A percentile compares a stretch with the other conserved stretches of the same genome.
These are phyloP conservation scores for Rhagium mordax DNA, from an alignment of 2,888 invertebrate species.

Conservation along the genomic window DNA sequence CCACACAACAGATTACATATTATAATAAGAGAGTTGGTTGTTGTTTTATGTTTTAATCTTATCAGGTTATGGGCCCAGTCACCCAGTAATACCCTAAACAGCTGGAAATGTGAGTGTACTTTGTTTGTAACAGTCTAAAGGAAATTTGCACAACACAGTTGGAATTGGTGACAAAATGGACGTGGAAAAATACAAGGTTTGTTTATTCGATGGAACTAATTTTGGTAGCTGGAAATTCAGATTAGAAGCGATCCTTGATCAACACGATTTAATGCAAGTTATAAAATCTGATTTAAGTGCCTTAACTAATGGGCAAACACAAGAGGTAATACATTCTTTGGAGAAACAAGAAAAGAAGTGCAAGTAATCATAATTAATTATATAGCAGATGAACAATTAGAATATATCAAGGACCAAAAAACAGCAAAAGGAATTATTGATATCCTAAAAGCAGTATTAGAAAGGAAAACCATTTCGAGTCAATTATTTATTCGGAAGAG, in stretches of 20 bases:
- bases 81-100: too few relatives aligned
- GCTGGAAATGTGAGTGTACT: too few relatives aligned
- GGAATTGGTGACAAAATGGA: background rate
- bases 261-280: background rate
- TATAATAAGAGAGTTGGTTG: too few relatives aligned
- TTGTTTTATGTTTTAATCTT: too few relatives aligned
- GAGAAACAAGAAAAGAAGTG: slow-evolving; percentile 15
- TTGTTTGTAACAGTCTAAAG: too few relatives aligned
- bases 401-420: too few relatives aligned
- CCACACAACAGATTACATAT: too few relatives aligned
- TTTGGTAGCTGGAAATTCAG: background rate
- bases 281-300: background rate
- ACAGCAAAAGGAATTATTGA: too few relatives aligned
- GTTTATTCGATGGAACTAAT: background rate
- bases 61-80: slow-evolving; percentile 9
- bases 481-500: slow-evolving; percentile 18
- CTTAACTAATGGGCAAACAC: background rate
- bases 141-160: too few relatives aligned
- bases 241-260: background rate
- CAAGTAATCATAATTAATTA: too few relatives aligned
- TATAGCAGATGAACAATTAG: too few relatives aligned
- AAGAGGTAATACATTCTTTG: background rate
- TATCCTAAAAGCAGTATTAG: slow-evolving; percentile 8
- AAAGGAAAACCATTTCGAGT: slow-evolving; percentile 12
- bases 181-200: background rate